These are phyloP conservation scores for Geotrypetes seraphini DNA, from an alignment of 2,797 vertebrate genomes.

Conservation along the genomic window DNA sequence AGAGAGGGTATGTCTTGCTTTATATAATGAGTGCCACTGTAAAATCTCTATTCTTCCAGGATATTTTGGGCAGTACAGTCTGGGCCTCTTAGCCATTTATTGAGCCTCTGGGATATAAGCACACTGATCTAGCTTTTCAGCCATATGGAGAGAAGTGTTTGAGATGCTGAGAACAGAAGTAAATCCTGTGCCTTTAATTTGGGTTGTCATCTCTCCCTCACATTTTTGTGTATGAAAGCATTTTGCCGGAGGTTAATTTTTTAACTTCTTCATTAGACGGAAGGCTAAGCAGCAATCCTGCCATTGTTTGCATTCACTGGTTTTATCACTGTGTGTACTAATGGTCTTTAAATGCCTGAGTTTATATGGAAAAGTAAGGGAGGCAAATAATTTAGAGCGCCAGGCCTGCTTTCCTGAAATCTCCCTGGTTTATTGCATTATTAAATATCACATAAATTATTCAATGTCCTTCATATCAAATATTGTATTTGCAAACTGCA, in stretches of 20 bases:
- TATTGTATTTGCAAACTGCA: conserved; percentile 67
- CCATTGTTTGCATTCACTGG: too few species aligned
- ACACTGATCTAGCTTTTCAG: background rate
- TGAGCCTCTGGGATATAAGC: conserved; percentile 5
- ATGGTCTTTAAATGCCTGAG: conserved; percentile 27
- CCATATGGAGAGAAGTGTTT: too few species aligned
- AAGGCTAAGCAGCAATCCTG: conserved; percentile 24
- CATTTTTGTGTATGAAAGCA: conserved; percentile 22
- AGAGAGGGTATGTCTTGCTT: too few species aligned
- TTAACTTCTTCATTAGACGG: conserved; percentile 6
- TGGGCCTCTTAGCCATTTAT: conserved; percentile 9
- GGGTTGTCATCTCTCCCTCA: background rate
- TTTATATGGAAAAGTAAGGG: conserved; percentile 35
- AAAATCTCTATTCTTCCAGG: conserved; percentile 22
- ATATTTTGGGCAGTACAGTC: background rate
- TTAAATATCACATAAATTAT: conserved; percentile 80
- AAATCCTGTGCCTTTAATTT: conserved; percentile 17
- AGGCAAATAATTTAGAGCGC: conserved; percentile 46
- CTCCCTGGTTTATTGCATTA: conserved; percentile 71
- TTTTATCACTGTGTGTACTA: conserved; percentile 8
- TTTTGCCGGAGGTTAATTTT: conserved; percentile 9
- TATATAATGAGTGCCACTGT: conserved; percentile 20
- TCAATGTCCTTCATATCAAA: conserved; percentile 63
- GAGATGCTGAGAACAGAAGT: background rate
- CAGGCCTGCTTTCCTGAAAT: conserved; percentile 53